A percentile compares a stretch with the other conserved stretches of the same genome.
Conservation (phyloP, 2,797 vertebrate species). For the Sebastes iracundus region DNA sequence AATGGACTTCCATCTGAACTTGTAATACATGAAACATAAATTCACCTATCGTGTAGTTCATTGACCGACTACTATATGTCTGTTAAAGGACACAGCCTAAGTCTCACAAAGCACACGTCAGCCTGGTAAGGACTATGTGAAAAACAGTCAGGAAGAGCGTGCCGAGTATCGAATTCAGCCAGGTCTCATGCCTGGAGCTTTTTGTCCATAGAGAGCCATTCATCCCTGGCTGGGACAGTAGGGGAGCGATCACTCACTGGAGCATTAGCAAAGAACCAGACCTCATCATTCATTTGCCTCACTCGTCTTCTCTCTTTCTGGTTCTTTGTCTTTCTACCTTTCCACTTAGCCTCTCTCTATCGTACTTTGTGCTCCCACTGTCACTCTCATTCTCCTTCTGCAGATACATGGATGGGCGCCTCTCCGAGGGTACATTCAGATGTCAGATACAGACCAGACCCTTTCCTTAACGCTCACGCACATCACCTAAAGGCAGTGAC, state of each 20-base stretch:
- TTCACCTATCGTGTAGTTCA: slow-evolving; percentile 1
- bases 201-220: slow-evolving; percentile 61
- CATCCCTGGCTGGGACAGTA: slow-evolving; percentile 50
- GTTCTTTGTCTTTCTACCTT: slow-evolving; percentile 18
- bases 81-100: slow-evolving; percentile 31
- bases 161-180: slow-evolving; percentile 53
- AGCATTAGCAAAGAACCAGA: slow-evolving; percentile 66
- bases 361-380: background rate
- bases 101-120: slow-evolving; percentile 29
- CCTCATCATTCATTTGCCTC: slow-evolving; percentile 54
- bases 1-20: slow-evolving; percentile 10
- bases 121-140: slow-evolving; percentile 46
- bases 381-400: background rate
- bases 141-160: slow-evolving; percentile 61
- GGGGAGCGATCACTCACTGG: slow-evolving; percentile 53
- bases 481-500: slow-evolving; percentile 14
- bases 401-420: background rate
- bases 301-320: slow-evolving; percentile 25
- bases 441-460: slow-evolving; percentile 5
- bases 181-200: slow-evolving; percentile 38
- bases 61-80: slow-evolving; percentile 33
- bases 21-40: slow-evolving; percentile 33
- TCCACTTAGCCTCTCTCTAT: slow-evolving; percentile 33
- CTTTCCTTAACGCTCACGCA: slow-evolving; percentile 1
- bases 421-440: slow-evolving; percentile 26